Conservation (phyloP, 2,888 invertebrate species). For the Vanessa cardui region DNA sequence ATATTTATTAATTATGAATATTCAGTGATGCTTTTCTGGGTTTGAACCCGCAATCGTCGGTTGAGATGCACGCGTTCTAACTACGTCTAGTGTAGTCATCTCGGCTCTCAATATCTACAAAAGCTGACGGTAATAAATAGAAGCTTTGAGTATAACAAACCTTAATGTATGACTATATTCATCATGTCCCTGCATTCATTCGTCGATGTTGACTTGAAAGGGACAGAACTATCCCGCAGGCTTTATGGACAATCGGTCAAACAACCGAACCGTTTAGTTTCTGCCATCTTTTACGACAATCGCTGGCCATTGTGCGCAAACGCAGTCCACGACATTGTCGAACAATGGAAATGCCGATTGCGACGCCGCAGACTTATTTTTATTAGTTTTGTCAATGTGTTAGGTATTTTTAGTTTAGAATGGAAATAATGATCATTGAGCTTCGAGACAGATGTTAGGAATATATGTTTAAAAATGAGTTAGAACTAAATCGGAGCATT, state of each 20-base stretch:
- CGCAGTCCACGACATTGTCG: conserved; percentile 47
- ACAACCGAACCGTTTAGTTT: conserved; percentile 66
- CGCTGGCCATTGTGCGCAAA: conserved; percentile 57
- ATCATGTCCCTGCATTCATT: conserved; percentile 60
- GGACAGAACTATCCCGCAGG: conserved; percentile 53
- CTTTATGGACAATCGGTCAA: conserved; percentile 70
- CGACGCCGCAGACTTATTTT: conserved; percentile 47
- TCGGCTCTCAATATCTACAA: no score
- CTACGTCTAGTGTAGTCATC: no score
- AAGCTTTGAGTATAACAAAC: conserved; percentile 53
- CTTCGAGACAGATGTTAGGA: neutral
- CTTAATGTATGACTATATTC: conserved; percentile 55
- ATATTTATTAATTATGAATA: no score
- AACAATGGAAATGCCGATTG: conserved; percentile 58
- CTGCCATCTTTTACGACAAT: conserved; percentile 69
- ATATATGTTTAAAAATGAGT: neutral
- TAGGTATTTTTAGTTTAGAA: conserved; percentile 8
- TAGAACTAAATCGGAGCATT: conserved; percentile 40
- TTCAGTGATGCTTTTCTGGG: no score
- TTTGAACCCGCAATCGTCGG: no score
- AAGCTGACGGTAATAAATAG: conserved; percentile 50
- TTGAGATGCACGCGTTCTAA: no score
- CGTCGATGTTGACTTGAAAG: conserved; percentile 52
- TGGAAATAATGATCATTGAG: neutral
- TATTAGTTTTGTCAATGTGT: conserved; percentile 44